phyloP scores from a whole-genome alignment of 2,888 invertebrate genomes.

The Automeris io region DNA sequence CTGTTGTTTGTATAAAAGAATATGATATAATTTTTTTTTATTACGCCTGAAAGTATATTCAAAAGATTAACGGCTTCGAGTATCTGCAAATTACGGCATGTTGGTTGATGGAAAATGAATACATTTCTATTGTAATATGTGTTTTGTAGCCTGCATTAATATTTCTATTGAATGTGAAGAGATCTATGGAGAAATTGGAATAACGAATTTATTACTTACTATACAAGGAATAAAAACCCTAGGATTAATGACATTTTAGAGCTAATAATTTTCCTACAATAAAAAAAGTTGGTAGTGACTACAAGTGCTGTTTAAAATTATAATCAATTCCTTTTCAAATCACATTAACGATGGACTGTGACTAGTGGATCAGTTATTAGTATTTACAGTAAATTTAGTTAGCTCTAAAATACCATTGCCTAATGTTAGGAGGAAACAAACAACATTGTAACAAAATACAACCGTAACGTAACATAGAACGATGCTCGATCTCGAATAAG shows the following conservation, averaged over 20 bases:
- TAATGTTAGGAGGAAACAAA: constrained; percentile 58
- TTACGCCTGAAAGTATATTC: constrained; percentile 52
- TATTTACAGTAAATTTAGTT: constrained; percentile 26
- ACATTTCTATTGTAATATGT: constrained; percentile 74
- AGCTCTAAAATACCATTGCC: constrained; percentile 53
- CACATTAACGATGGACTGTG: constrained; percentile 11
- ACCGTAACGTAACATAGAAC: constrained; percentile 67
- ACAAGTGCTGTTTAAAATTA: constrained; percentile 7
- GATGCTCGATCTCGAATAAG: constrained; percentile 66
- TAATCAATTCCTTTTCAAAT: constrained; percentile 56
- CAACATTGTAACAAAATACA: constrained; percentile 66
- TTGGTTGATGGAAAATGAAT: constrained; percentile 72
- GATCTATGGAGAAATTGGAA: constrained; percentile 70
- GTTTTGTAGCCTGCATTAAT: constrained; percentile 69
- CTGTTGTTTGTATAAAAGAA: constrained; percentile 9
- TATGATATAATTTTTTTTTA: constrained; percentile 27
- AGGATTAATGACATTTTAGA: constrained; percentile 47
- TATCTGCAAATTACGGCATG: constrained; percentile 73
- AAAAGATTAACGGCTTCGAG: constrained; percentile 68
- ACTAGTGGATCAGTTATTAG: constrained; percentile 10
- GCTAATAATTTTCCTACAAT: constrained; percentile 29
- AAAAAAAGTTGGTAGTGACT: constrained; percentile 2
- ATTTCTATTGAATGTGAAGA: constrained; percentile 62
- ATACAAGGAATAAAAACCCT: constrained; percentile 59
- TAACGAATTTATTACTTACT: constrained; percentile 73